These are phyloP conservation scores for Poecilia picta DNA, from an alignment of 2,797 vertebrate species.

Conservation along the genomic window DNA sequence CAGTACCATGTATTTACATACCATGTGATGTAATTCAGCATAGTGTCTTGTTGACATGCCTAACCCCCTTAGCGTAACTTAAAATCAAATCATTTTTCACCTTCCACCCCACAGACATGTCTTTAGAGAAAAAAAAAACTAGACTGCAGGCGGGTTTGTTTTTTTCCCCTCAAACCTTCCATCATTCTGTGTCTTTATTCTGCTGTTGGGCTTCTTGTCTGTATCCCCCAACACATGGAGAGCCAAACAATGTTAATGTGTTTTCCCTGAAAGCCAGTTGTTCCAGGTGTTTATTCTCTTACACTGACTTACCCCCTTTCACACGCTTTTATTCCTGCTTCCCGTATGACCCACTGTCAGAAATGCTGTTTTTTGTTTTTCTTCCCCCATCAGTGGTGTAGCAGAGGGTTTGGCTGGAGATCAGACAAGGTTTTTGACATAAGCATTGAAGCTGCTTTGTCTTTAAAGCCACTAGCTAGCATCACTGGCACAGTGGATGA, in stretches of 20 bases:
- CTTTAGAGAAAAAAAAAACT: conserved; percentile 70
- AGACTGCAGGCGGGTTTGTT: conserved; percentile 53
- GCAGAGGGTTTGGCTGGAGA: conserved; percentile 45
- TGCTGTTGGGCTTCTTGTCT: conserved; percentile 10
- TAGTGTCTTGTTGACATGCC: conserved; percentile 63
- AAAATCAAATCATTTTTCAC: conserved; percentile 76
- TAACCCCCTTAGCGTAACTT: conserved; percentile 48
- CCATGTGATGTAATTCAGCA: conserved; percentile 71
- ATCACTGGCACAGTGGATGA: conserved; percentile 30
- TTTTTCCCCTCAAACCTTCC: conserved; percentile 20
- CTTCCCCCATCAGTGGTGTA: conserved; percentile 11
- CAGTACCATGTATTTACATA: conserved; percentile 71
- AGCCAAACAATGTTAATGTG: conserved; percentile 11
- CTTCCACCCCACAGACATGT: conserved; percentile 53
- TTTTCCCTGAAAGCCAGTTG: conserved; percentile 26
- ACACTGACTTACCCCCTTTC: conserved; percentile 30
- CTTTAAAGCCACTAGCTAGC: conserved; percentile 55
- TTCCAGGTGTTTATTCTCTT: conserved; percentile 33
- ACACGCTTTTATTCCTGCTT: conserved; percentile 28
- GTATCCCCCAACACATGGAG: conserved; percentile 8
- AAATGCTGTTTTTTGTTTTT: conserved; percentile 10
- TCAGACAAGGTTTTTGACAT: conserved; percentile 50
- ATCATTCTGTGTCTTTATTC: conserved; percentile 19
- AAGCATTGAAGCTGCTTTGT: conserved; percentile 58
- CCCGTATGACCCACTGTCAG: conserved; percentile 40